Evolutionary conservation across 2,113 vertebrate genomes (phyloP).

Genomic region (Clarias macrocephalus): DNA sequence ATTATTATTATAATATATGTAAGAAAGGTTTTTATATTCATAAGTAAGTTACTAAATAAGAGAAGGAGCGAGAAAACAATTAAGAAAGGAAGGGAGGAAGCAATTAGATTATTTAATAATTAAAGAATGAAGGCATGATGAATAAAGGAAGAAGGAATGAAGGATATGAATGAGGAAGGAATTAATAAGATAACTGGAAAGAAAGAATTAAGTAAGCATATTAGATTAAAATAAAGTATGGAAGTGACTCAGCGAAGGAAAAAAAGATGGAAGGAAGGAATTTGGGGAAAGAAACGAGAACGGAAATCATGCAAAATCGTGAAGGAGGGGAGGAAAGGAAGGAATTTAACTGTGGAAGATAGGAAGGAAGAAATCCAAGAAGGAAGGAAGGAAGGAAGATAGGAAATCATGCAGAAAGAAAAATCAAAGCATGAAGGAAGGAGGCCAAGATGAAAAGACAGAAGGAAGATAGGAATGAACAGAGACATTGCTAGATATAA

Average conservation of each 20-base stretch:
- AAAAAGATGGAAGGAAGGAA: background rate
- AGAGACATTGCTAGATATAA: too few species aligned
- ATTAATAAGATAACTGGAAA: too few species aligned
- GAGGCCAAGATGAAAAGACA: too few species aligned
- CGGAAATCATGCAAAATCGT: too few species aligned
- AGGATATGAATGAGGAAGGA: background rate
- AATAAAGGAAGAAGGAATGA: background rate
- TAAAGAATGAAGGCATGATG: background rate
- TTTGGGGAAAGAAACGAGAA: background rate
- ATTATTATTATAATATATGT: too few species aligned
- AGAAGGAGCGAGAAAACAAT: background rate
- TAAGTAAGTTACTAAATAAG: background rate
- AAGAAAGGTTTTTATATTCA: too few species aligned
- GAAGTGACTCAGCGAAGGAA: background rate
- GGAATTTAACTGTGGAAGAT: background rate
- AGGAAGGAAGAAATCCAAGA: background rate
- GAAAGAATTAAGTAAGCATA: too few species aligned
- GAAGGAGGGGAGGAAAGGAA: background rate
- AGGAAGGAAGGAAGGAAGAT: background rate
- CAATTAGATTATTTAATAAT: background rate
- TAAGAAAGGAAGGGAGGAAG: background rate
- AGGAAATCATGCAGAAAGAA: too few species aligned
- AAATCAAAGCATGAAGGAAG: too few species aligned
- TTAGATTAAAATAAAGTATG: too few species aligned
- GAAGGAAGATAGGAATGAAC: too few species aligned